A percentile compares a stretch with the other conserved stretches of the same genome.
Conservation (phyloP, 2,797 vertebrate genomes). For the Rhinoraja longicauda region DNA sequence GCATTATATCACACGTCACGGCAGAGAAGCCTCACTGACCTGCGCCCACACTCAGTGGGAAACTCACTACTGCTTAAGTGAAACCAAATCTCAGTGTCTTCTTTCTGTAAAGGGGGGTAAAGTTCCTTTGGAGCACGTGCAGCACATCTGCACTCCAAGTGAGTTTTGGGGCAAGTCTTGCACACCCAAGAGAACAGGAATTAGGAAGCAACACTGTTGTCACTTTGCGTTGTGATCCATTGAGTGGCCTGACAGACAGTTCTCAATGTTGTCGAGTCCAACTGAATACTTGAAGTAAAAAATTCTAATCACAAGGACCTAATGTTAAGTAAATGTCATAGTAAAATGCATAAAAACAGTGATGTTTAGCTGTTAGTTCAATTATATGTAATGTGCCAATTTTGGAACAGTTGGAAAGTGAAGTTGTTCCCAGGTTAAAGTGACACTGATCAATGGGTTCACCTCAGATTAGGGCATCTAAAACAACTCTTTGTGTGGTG, state of each 20-base stretch:
- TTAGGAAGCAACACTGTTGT: conserved; percentile 60
- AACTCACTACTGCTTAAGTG: conserved; percentile 53
- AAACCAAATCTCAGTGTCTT: conserved; percentile 62
- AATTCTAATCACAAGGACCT: conserved; percentile 67
- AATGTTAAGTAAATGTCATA: conserved; percentile 58
- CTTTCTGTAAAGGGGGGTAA: conserved; percentile 48
- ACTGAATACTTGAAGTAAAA: conserved; percentile 94
- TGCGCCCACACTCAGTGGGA: conserved; percentile 54
- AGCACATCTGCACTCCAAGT: conserved; percentile 49
- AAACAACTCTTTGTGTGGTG: conserved; percentile 42
- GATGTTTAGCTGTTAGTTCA: conserved; percentile 66
- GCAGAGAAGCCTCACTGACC: conserved; percentile 53
- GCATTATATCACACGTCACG: conserved; percentile 51
- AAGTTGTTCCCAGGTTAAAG: conserved; percentile 32
- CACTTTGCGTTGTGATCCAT: conserved; percentile 53
- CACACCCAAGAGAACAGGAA: conserved; percentile 55
- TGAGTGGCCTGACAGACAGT: conserved; percentile 75
- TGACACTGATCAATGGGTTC: not conserved
- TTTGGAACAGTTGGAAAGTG: conserved; percentile 62
- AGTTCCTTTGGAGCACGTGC: conserved; percentile 50
- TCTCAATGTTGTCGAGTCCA: conserved; percentile 70
- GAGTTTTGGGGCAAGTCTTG: conserved; percentile 51
- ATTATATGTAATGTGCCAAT: conserved; percentile 87
- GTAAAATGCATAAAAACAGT: conserved; percentile 58
- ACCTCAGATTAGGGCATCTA: conserved; percentile 44